Evolutionary conservation across 2,797 vertebrate genomes (phyloP), one percentile per base, ranked within the genome.

Genomic region (Gobio occitaniae): DNA sequence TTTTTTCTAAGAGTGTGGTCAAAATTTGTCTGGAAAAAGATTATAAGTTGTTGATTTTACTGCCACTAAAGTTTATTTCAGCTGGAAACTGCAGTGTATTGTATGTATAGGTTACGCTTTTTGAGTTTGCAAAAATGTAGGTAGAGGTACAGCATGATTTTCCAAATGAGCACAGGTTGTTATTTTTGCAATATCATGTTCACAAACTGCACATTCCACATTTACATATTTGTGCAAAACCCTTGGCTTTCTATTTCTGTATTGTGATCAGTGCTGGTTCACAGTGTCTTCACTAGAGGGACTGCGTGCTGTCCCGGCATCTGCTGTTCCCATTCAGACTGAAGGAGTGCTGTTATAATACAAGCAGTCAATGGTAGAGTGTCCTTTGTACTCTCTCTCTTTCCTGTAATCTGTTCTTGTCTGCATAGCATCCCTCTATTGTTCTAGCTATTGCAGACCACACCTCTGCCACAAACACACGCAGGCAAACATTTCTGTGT

Each of bases 341-440:
- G 29, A 59, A 59, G 6, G 12, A 63, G 56, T 10, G 29, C 68
- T 72, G 29, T 65, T 72, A 63, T n/a, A 78, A 85, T 61, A 56
- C 6, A 3, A 29, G 54, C 69, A 56, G 74, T 66, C 72, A 77
- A 77, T 52, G 79, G 63, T 41, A 25, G 47, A 86, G 61, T 78
- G 47, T 71, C 47, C 25, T 66, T 71, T 52, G 54, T 41, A 68
- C 48, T 63, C 29, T 38, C 81, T 82, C 71, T 82, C 72, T 59
- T 72, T 72, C 41, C 86, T 32, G 4, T 70, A 63, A 83, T 83
- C 36, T 74, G 38, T 61, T 81, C 52, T 80, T 70, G 65, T 86
- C 72, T 84, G 86, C 59, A 66, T 56, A 66, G 81, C 75, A 83
- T 83, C 78, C 69, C 63, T 48, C 68, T 66, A 74, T 84, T 86